Conservation (phyloP, 2,888 invertebrate species). For the Myathropa florea region DNA sequence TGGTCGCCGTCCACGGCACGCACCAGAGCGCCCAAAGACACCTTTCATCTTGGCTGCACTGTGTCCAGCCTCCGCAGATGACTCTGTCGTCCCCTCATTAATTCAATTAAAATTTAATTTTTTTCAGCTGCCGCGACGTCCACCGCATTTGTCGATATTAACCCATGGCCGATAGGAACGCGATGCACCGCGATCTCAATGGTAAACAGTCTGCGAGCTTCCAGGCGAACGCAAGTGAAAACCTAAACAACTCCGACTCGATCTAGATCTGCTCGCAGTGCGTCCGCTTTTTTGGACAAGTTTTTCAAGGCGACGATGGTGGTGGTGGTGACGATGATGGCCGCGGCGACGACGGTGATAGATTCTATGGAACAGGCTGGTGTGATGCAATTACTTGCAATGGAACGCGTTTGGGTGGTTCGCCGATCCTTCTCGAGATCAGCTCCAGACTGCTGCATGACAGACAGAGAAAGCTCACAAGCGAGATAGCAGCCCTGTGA, state of each 20-base stretch:
- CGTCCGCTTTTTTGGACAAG: not conserved
- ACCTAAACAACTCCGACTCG: slow-evolving; percentile 12
- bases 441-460: slow-evolving; percentile 2
- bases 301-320: not conserved
- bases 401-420: slow-evolving; percentile 64
- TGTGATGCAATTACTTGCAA: slow-evolving; percentile 70
- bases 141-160: slow-evolving; percentile 49
- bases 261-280: slow-evolving; percentile 52
- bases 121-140: slow-evolving; percentile 36
- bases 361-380: slow-evolving; percentile 63
- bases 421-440: slow-evolving; percentile 33
- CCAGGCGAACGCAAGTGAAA: slow-evolving; percentile 37
- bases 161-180: slow-evolving; percentile 21
- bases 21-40: not conserved
- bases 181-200: slow-evolving; percentile 30
- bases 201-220: slow-evolving; percentile 40
- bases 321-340: slow-evolving; percentile 36
- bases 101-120: slow-evolving; percentile 63
- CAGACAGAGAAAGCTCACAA: slow-evolving; percentile 19
- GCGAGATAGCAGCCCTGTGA: slow-evolving; percentile 15
- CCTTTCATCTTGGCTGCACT: not conserved
- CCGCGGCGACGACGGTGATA: slow-evolving; percentile 60
- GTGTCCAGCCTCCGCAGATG: slow-evolving; percentile 3
- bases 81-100: slow-evolving; percentile 56
- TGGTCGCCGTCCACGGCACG: slow-evolving; percentile 9